Base-by-base conservation (phyloP, 2,113 vertebrate genomes). In the Atherinomorus stipes region DNA sequence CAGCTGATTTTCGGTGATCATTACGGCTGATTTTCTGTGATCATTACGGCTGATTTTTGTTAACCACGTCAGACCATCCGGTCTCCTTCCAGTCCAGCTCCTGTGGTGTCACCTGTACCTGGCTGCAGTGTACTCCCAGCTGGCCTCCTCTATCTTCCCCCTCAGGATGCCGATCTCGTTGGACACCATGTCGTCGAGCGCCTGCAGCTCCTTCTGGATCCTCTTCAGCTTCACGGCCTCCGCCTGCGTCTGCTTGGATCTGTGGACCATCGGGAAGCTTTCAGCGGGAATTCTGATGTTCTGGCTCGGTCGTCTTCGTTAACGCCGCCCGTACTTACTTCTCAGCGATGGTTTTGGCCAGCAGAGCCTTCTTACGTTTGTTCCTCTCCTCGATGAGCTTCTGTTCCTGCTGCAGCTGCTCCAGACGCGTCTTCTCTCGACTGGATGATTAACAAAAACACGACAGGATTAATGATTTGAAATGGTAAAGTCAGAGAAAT, bases 211-310 rank as follows among this genome's bases (percentile, higher is more conserved):
- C 79, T 94, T 97, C 91, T 99, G 97, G 83, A 99, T 96, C 58
- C 95, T 93, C 77, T 96, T 96, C 31, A 99, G 93, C 81, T 98
- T 99, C 78, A 96, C 88, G 0, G 96, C 93, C 85, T 99, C 97
- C 2, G 96, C 97, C 66, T 96, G 95, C 50, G 98, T 99, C 92
- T 95, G 96, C 91, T 95, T 96, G 66, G 97, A 99, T 87, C 98
- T 98, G 26, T 21, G 61, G 28, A 23, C 40, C 22, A 54, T 0
- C 11, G 51, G 1, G 49, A 7, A 56, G 15, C 12, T 26, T 5
- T 34, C 31, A 34, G 18, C 15, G 7, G 7, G 3, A 7, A 28
- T 37, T 31, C 16, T 18, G 6, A 34, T 6, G 0, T 38, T 13
- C 1, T 18, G 38, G 31, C 7, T 21, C 26, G 2, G 12, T 26